phyloP scores from a whole-genome alignment of 2,113 vertebrate genomes.

The Microtus ochrogaster region DNA sequence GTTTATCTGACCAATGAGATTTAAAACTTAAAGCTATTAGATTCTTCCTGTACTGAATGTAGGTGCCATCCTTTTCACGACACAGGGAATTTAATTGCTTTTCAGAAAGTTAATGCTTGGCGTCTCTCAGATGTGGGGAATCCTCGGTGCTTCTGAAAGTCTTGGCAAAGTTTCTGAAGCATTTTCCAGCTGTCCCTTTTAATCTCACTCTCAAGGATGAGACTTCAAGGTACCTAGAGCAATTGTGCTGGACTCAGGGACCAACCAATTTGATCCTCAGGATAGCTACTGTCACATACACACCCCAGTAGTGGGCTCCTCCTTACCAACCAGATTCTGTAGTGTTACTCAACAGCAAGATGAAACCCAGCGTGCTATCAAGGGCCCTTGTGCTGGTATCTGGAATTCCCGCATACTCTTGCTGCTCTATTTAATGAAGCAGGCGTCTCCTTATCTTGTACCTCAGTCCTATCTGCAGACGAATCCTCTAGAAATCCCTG shows the following conservation, averaged over 20 bases:
- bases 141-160: neutral
- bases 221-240: neutral
- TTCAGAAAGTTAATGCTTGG: conserved; percentile 5
- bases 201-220: neutral
- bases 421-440: neutral
- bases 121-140: neutral
- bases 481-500: neutral
- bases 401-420: neutral
- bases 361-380: neutral
- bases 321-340: neutral
- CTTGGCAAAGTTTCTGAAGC: neutral
- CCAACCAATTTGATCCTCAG: neutral
- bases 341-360: neutral
- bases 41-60: neutral
- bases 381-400: neutral
- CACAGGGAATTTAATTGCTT: neutral
- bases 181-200: neutral
- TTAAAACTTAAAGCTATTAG: neutral
- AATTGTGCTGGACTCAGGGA: neutral
- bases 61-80: neutral
- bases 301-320: neutral
- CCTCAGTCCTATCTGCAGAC: neutral
- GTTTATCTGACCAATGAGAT: neutral
- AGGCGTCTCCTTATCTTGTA: neutral
- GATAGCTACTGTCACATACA: neutral